Percentiles rank a stretch among this genome's conserved stretches.
Conservation (phyloP, 2,797 vertebrate genomes). For the Esox lucius region DNA sequence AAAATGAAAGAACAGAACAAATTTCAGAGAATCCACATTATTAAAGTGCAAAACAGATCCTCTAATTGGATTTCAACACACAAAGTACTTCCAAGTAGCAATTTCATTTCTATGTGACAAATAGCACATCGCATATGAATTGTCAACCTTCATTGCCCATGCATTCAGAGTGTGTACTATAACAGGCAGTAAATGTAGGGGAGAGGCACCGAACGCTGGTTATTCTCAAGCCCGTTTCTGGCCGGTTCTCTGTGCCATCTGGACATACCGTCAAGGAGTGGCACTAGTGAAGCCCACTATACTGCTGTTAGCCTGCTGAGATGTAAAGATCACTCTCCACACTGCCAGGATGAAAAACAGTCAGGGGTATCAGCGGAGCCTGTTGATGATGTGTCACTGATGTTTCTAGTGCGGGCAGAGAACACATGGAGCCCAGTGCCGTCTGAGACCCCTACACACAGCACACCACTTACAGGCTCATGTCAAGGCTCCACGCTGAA, state of each 20-base stretch:
- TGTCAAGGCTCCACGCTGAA: too few relatives aligned
- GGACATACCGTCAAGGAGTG: background rate
- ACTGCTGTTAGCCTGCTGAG: constrained; percentile 12
- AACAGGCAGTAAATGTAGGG: constrained; percentile 10
- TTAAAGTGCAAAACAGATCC: constrained; percentile 49
- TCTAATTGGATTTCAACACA: constrained; percentile 34
- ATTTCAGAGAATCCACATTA: constrained; percentile 40
- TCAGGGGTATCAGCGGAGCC: background rate
- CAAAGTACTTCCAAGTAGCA: constrained; percentile 43
- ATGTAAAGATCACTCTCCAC: constrained; percentile 12
- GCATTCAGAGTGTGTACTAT: constrained; percentile 34
- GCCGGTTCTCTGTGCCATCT: constrained; percentile 23
- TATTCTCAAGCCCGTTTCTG: constrained; percentile 9
- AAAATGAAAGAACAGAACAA: constrained; percentile 46
- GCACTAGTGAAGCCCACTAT: background rate
- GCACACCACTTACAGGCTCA: background rate
- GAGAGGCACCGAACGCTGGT: constrained; percentile 7
- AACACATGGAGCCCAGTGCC: background rate
- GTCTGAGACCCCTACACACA: background rate
- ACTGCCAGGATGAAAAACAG: constrained; percentile 1
- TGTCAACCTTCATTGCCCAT: constrained; percentile 38
- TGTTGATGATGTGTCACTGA: background rate
- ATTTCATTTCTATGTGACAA: constrained; percentile 57
- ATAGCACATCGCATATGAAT: constrained; percentile 54
- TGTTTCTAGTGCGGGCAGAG: background rate